A percentile compares a stretch with the other conserved stretches of the same genome.
Conservation (phyloP, 2,113 vertebrate genomes). For the Gallinago jamesoni region DNA sequence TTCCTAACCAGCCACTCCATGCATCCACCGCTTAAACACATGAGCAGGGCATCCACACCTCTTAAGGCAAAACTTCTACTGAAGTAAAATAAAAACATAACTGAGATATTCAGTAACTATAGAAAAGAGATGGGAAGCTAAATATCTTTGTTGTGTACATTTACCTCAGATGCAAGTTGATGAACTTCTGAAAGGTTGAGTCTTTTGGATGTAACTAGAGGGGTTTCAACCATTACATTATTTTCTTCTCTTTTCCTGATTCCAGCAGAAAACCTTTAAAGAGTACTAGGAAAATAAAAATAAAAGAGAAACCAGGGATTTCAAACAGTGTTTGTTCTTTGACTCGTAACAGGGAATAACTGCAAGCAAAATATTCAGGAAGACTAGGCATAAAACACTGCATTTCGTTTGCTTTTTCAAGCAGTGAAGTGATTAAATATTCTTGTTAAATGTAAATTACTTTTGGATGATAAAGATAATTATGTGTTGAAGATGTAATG, state of each 20-base stretch:
- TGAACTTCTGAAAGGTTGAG: background rate
- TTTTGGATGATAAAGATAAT: background rate
- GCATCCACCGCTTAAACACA: background rate
- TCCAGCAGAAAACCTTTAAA: background rate
- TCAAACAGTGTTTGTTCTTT: background rate
- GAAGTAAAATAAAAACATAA: background rate
- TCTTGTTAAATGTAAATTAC: conserved; percentile 41
- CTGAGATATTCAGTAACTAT: background rate
- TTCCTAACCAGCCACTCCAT: background rate
- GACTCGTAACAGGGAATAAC: background rate
- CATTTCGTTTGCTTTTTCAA: conserved; percentile 16
- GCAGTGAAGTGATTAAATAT: conserved; percentile 25
- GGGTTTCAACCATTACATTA: background rate
- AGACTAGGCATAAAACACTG: background rate
- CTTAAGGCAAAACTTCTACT: background rate
- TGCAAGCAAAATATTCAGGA: background rate
- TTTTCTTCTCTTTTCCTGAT: background rate
- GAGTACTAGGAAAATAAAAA: background rate
- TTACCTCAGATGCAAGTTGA: background rate
- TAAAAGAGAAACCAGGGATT: background rate
- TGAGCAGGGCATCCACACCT: background rate
- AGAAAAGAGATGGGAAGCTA: background rate
- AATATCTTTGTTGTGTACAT: background rate
- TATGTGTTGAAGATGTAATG: background rate
- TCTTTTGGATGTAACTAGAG: background rate